Evolutionary conservation across 1,140 invertebrate genomes (phyloP), one percentile per base, ranked within the genome.

Genomic region (Eupristina koningsbergeri): DNA sequence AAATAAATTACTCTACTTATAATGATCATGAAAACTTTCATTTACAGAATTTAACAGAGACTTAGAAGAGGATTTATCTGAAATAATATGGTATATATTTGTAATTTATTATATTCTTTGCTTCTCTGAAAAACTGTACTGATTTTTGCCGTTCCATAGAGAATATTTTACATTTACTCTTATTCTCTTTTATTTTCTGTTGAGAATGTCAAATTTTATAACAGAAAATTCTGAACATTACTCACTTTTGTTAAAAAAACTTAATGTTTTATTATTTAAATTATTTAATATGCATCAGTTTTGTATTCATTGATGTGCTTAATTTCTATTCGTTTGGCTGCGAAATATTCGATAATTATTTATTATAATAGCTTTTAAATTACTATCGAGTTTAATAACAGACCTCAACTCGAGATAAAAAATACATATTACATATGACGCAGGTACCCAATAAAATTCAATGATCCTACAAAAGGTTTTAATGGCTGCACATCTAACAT

Each of bases 131-230:
- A 85, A 86, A 87, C 85, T 80, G 85, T 88, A 89, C 87, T 88
- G 89, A 91, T 91, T 89, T 90, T 91, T 91, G 90, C 91, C 90
- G 89, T 90, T 91, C 83, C 86, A 83, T 63, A 78, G 31, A 64
- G 61, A 83, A 75, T 83, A 83, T 76, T 83, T 82, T 31, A 34
- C 67, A 79, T 47, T 74, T 26, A 64, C 34, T 85, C 13, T 45
- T 77, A 80, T 81, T 45, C 41, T 79, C 50, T 74, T n/a, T 80
- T 73, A 78, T 45, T 76, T 80, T n/a, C 76, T 78, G 74, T 85
- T 73, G 64, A 83, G 85, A 84, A 85, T 83, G 86, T 80, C 84
- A 87, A 85, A 86, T 88, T 86, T 88, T 87, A 73, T 87, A 86
- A 86, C 50, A 86, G 85, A 88, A 87, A 88, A 87, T 80, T 84